Percentiles rank a stretch among this genome's conserved stretches.
phyloP scores from a whole-genome alignment of 2,113 vertebrate genomes.

The Mesitornis unicolor region DNA sequence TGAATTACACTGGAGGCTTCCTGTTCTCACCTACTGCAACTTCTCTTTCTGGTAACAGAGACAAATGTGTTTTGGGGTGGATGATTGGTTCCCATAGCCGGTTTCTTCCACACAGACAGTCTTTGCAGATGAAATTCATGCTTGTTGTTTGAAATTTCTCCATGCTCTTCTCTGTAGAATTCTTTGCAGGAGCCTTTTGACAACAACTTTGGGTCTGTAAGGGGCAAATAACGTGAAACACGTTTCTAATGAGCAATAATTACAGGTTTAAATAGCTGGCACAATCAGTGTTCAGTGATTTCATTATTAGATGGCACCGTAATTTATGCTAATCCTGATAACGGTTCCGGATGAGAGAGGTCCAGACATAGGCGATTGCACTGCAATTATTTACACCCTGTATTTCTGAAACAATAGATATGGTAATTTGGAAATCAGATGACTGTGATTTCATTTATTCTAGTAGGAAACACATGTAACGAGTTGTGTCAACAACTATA shows the following conservation, averaged over 20 bases:
- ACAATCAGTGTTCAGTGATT: slow-evolving; percentile 82
- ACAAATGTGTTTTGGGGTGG: neutral
- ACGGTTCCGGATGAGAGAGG: slow-evolving; percentile 80
- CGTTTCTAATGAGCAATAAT: slow-evolving; percentile 79
- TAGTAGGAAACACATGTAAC: slow-evolving; percentile 80
- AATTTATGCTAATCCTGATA: slow-evolving; percentile 84
- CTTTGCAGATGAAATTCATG: neutral
- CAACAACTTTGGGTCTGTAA: slow-evolving; percentile 71
- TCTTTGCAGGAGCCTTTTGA: slow-evolving; percentile 49
- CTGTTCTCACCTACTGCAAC: neutral
- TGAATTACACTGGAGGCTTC: neutral
- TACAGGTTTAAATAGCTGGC: slow-evolving; percentile 79
- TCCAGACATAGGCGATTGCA: slow-evolving; percentile 75
- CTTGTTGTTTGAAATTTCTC: neutral
- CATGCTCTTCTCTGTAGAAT: neutral
- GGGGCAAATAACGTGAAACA: slow-evolving; percentile 75
- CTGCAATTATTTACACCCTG: slow-evolving; percentile 81
- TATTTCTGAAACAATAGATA: slow-evolving; percentile 81
- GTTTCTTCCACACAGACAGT: neutral
- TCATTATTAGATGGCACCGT: slow-evolving; percentile 79
- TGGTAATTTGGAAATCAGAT: slow-evolving; percentile 80
- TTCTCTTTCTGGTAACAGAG: neutral
- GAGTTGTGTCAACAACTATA: slow-evolving; percentile 78
- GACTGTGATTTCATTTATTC: slow-evolving; percentile 75
- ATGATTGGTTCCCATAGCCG: neutral